phyloP scores from a whole-genome alignment of 2,113 vertebrate genomes.

The Colossoma macropomum region DNA sequence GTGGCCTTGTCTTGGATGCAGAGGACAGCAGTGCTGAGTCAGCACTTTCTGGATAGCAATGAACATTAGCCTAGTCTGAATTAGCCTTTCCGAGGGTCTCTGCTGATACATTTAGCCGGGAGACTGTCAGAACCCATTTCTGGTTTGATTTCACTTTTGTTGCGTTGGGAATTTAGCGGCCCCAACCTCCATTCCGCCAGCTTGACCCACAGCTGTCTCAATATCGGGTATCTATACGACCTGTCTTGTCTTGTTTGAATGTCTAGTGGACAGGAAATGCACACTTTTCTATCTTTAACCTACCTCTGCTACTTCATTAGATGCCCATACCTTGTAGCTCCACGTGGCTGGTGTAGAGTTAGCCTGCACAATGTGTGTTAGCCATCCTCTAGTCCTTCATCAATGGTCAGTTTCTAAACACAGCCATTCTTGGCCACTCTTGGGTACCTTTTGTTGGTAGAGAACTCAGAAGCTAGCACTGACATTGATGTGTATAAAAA shows the following conservation, averaged over 20 bases:
- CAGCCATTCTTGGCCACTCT: too few species aligned
- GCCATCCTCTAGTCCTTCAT: too few species aligned
- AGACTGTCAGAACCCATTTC: conserved; percentile 1
- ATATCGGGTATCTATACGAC: neutral
- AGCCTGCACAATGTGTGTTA: too few species aligned
- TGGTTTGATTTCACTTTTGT: conserved; percentile 7
- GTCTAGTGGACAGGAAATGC: neutral
- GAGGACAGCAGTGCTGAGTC: neutral
- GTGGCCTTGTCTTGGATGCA: neutral
- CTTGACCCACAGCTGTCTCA: neutral
- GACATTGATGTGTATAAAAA: too few species aligned
- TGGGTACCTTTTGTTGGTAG: too few species aligned
- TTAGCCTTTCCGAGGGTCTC: neutral
- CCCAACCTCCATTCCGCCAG: neutral
- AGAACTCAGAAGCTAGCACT: too few species aligned
- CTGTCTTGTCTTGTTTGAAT: neutral
- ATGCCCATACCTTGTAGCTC: too few species aligned
- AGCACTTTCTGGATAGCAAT: neutral
- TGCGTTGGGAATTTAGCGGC: neutral
- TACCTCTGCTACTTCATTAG: neutral
- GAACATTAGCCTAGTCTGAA: neutral
- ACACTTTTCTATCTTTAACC: neutral
- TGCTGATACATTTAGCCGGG: neutral
- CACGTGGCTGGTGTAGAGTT: too few species aligned
- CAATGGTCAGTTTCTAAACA: too few species aligned